Percentiles rank a stretch among this genome's conserved stretches.
phyloP scores from a whole-genome alignment of 2,113 vertebrate genomes.

The Speoplatyrhinus poulsoni region DNA sequence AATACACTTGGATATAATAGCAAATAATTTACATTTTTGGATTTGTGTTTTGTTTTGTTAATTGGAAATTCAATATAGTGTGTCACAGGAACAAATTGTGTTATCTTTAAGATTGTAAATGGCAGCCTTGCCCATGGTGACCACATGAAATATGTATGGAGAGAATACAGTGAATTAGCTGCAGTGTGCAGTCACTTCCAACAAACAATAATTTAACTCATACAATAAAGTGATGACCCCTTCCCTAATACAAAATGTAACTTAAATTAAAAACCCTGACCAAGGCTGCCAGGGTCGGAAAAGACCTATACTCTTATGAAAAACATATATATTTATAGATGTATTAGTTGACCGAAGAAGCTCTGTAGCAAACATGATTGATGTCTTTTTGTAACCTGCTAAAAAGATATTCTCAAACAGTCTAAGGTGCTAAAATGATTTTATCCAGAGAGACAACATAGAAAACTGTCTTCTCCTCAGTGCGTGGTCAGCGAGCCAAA shows the following conservation, averaged over 20 bases:
- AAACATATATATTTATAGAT: constrained; percentile 15
- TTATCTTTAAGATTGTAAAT: constrained; percentile 65
- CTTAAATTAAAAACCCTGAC: constrained; percentile 30
- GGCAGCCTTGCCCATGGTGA: constrained; percentile 62
- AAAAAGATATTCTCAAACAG: constrained; percentile 38
- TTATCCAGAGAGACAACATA: constrained; percentile 21
- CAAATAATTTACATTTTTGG: constrained; percentile 21
- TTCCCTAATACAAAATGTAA: constrained; percentile 2
- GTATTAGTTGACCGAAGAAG: background rate
- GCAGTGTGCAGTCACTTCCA: constrained; percentile 18
- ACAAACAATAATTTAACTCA: background rate
- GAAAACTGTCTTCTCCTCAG: constrained; percentile 16
- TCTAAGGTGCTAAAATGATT: constrained; percentile 59
- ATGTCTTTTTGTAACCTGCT: constrained; percentile 47
- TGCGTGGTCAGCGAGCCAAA: constrained; percentile 44
- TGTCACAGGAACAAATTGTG: constrained; percentile 40
- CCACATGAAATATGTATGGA: constrained; percentile 17
- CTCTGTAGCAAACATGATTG: constrained; percentile 45
- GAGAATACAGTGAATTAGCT: constrained; percentile 7
- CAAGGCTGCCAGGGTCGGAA: constrained; percentile 54
- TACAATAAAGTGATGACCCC: background rate
- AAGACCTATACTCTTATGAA: constrained; percentile 28
- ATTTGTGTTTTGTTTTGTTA: constrained; percentile 34
- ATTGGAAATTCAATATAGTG: constrained; percentile 57
- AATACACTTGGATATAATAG: constrained; percentile 23